These are phyloP conservation scores for Anguilla anguilla DNA, from an alignment of 2,797 vertebrate species.

Conservation along the genomic window DNA sequence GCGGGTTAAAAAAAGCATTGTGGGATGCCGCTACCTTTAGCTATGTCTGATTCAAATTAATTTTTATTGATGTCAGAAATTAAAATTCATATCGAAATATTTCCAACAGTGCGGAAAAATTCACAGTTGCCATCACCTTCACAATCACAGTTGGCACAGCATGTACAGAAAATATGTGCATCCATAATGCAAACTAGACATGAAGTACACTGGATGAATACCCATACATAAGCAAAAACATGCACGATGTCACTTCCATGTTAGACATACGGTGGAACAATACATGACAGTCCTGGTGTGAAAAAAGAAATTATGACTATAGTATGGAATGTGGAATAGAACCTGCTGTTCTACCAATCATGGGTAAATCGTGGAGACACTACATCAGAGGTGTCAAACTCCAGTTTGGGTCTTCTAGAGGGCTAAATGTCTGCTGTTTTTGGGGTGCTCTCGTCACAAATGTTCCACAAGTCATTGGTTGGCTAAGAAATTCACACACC, in stretches of 20 bases:
- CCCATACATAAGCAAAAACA: background rate
- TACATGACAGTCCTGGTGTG: background rate
- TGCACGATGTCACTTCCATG: background rate
- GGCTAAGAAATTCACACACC: too few relatives aligned
- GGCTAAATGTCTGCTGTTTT: too few relatives aligned
- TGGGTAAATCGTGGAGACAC: background rate
- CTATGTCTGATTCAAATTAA: background rate
- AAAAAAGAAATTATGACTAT: background rate
- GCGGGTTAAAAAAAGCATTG: background rate
- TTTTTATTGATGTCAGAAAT: background rate
- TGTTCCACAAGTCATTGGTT: too few relatives aligned
- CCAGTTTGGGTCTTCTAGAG: too few relatives aligned
- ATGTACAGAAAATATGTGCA: background rate
- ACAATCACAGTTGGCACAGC: background rate
- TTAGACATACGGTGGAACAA: background rate
- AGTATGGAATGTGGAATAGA: background rate
- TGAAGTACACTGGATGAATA: background rate
- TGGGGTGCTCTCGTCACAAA: too few relatives aligned
- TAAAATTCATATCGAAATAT: background rate
- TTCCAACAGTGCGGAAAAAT: background rate
- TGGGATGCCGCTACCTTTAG: background rate
- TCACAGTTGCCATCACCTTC: background rate
- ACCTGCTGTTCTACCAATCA: background rate
- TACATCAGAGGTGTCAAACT: background rate
- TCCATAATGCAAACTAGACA: background rate